Evolutionary conservation across 2,888 invertebrate species (phyloP), one percentile per base, ranked within the genome.

Genomic region (Plemyria rubiginata): DNA sequence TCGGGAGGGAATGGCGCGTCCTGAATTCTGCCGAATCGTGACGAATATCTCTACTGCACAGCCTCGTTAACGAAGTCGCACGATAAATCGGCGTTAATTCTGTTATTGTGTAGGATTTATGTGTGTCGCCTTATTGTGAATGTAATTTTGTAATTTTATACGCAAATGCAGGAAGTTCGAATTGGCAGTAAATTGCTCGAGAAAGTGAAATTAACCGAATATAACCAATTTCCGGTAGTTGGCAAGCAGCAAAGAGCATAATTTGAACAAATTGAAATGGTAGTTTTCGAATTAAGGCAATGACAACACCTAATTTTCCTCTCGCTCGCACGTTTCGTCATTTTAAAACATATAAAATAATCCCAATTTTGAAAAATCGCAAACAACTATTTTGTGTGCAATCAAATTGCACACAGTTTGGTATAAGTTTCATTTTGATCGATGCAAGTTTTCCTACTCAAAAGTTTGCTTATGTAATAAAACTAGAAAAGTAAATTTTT

Each of bases 41-140:
- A 82, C 84, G 85, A 85, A 83, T 81, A 78, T 77, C 78, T 79
- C 82, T 78, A 78, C 79, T 79, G 65, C 59, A 66, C 80, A 76
- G 74, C 71, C 87, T 87, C 86, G 90, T 89, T 89, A 88, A 82
- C 79, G 79, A 85, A 79, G 82, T 82, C 82, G 81, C 79, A 77
- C 79, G 81, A 87, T 89, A 90, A 90, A 88, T 89, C 86, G 87
- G 77, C 76, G 86, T 86, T 88, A 88, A 90, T 89, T 87, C 82
- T 82, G 84, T 86, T 87, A 88, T 88, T 87, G 84, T 85, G 79
- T 79, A 79, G 78, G 81, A 86, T 84, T 85, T 82, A 85, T 81
- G 75, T 79, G 81, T 78, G 80, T 77, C 76, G 70, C 74, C 77
- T 79, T 80, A 77, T 79, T 81, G 72, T 75, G 75, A 81, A 78